A percentile compares a stretch with the other conserved stretches of the same genome.
Conservation (phyloP, 2,113 vertebrate genomes). For the Talpa occidentalis region DNA sequence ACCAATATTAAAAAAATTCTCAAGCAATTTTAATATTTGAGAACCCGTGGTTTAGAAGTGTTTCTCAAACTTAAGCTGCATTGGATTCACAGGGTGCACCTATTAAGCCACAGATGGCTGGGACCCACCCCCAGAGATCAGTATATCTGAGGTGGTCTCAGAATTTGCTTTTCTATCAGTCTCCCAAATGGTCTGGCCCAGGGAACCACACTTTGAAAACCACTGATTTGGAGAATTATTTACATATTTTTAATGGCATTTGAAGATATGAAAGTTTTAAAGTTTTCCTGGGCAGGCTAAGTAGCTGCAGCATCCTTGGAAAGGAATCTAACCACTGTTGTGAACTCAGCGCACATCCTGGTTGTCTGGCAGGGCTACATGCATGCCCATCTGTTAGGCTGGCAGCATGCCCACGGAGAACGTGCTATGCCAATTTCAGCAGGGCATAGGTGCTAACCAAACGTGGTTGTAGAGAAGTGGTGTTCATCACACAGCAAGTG, state of each 20-base stretch:
- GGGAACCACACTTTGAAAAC: slow-evolving; percentile 31
- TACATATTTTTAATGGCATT: slow-evolving; percentile 56
- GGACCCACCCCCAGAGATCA: neutral
- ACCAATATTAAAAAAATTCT: slow-evolving; percentile 7
- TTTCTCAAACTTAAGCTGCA: neutral
- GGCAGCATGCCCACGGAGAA: slow-evolving; percentile 83
- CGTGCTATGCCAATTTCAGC: slow-evolving; percentile 84
- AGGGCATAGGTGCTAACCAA: slow-evolving; percentile 88
- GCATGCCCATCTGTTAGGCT: slow-evolving; percentile 86
- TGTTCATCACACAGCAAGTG: slow-evolving; percentile 85
- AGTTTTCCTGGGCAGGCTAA: slow-evolving; percentile 47
- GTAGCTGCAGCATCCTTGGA: slow-evolving; percentile 79
- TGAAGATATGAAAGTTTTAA: slow-evolving; percentile 49
- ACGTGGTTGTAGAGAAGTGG: slow-evolving; percentile 80
- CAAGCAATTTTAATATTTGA: neutral
- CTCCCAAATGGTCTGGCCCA: neutral
- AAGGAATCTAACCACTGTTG: slow-evolving; percentile 80
- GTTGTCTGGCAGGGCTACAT: slow-evolving; percentile 83
- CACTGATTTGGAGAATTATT: slow-evolving; percentile 30
- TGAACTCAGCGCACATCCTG: slow-evolving; percentile 77
- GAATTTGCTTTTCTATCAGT: slow-evolving; percentile 25
- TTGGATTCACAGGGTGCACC: neutral
- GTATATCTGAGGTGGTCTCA: neutral
- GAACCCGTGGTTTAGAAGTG: neutral
- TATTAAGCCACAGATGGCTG: neutral